Evolutionary conservation across 2,797 vertebrate genomes (phyloP), one percentile per base, ranked within the genome.

Genomic region (Kryptolebias ocellatus): DNA sequence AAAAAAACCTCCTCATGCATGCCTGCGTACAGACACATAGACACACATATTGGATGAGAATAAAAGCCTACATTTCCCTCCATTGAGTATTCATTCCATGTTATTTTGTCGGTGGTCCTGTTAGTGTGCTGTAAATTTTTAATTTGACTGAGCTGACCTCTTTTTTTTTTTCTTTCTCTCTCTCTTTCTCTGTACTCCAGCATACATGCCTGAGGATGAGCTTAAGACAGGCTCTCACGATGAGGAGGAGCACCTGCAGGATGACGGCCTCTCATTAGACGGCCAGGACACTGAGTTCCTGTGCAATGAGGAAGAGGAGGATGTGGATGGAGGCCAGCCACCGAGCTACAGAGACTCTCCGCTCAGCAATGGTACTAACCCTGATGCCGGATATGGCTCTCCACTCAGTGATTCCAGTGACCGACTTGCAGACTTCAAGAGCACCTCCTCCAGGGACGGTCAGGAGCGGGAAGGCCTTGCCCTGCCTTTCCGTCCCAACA

Each of bases 191-290:
- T 78, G 92, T 95, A 86, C 95, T 90, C 67, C 90, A 99, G 98
- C 97, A 77, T 99, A 99, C 82, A 95, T 97, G 94, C 97, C 97
- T 70, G 98, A 98, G 90, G 98, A 99, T 67, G 97, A 99, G 92
- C 84, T 98, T 92, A 99, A 99, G 94, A 96, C 95, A 75, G 93
- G 91, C 67, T 93, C 94, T 81, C 95, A 94, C 67, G 95, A 96
- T 88, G 96, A 96, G 87, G 92, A 93, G 82, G 96, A 95, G 80
- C 94, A 91, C 42, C 94, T 94, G 87, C 96, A 96, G 91, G 97
- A 98, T 74, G 96, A 96, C 50, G 95, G 96, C 86, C 94, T 96
- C 87, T 94, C 96, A 87, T 88, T 96, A 93, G 96, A 96, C 31
- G 92, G 95, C 82, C 96, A 95, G 92, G 98, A 98, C 74, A 93